Evolutionary conservation across 2,113 vertebrate species (phyloP).

Genomic region (Neotragus moschatus): DNA sequence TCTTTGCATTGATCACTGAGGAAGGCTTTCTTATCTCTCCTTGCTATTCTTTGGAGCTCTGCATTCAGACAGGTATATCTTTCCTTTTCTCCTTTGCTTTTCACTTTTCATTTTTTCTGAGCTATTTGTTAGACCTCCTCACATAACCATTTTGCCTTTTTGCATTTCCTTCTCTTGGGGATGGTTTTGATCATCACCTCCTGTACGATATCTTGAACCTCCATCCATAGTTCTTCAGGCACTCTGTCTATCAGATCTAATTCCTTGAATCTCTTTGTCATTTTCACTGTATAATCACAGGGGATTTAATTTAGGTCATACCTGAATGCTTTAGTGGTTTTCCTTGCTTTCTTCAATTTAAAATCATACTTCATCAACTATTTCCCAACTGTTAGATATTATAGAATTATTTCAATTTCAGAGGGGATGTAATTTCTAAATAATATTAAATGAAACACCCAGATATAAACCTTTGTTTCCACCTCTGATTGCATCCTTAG

Average conservation of each 20-base stretch:
- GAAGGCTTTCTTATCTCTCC: neutral
- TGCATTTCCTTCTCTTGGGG: neutral
- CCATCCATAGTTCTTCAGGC: neutral
- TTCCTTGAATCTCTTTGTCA: neutral
- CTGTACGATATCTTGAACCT: neutral
- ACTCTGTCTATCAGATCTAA: neutral
- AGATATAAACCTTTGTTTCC: neutral
- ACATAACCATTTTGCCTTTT: neutral
- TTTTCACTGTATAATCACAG: neutral
- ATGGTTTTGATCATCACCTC: neutral
- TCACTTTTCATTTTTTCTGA: neutral
- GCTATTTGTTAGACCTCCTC: neutral
- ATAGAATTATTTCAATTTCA: neutral
- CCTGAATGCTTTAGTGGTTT: neutral
- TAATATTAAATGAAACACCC: constrained; percentile 20
- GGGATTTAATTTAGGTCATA: neutral
- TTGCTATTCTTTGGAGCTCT: neutral
- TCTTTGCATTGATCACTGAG: neutral
- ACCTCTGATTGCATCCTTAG: neutral
- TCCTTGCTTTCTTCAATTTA: neutral
- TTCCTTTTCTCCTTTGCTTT: neutral
- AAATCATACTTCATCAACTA: constrained; percentile 16
- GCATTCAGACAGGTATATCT: neutral
- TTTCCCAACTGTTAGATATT: neutral
- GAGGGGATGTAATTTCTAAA: neutral